A percentile compares a stretch with the other conserved stretches of the same genome.
These are phyloP conservation scores for Brachypteracias leptosomus DNA, from an alignment of 2,113 vertebrate species.

Conservation along the genomic window DNA sequence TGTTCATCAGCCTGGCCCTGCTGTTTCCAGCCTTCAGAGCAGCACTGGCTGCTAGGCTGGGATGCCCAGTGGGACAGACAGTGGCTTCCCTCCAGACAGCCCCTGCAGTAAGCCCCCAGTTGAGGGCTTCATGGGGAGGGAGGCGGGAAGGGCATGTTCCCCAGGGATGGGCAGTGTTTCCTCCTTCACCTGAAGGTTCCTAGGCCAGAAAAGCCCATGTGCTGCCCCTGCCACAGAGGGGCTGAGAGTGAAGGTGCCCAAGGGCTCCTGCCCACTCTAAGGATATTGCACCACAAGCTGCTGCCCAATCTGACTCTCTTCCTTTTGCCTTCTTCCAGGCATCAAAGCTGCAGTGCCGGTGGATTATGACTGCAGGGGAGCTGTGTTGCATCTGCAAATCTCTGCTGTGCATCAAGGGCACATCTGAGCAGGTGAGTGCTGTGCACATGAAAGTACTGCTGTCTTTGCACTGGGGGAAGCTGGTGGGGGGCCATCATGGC, in stretches of 20 bases:
- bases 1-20: neutral
- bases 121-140: neutral
- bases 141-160: neutral
- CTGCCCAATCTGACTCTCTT: neutral
- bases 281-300: neutral
- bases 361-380: neutral
- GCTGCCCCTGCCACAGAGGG: neutral
- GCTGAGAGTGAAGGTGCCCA: neutral
- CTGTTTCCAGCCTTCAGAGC: neutral
- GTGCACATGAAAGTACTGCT: neutral
- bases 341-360: neutral
- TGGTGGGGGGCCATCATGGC: neutral
- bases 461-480: neutral
- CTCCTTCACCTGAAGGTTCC: neutral
- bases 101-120: fast-evolving
- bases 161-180: fast-evolving
- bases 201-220: neutral
- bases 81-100: neutral
- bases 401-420: neutral
- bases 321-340: neutral
- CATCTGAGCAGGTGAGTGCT: constrained; percentile 43
- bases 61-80: neutral
- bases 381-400: neutral
- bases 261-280: neutral
- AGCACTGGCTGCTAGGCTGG: neutral